These are phyloP conservation scores for Drosophila meridiana DNA, from an alignment of 2,888 invertebrate genomes.

Conservation along the genomic window DNA sequence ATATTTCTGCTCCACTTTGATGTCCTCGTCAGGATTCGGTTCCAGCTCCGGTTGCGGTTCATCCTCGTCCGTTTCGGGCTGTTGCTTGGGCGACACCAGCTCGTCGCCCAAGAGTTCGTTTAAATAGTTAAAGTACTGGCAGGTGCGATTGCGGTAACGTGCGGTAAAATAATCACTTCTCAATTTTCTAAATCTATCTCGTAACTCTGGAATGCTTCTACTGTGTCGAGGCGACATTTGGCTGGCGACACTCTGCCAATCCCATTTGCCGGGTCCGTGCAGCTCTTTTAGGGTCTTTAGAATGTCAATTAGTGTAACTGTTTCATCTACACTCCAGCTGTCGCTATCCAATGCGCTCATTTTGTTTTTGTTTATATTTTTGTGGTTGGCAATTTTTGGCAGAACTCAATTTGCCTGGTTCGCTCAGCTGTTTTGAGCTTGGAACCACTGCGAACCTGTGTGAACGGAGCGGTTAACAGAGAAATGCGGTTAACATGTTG, in stretches of 20 bases:
- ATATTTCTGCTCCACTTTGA: conserved; percentile 53
- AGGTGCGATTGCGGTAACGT: conserved; percentile 23
- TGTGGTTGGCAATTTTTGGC: not conserved
- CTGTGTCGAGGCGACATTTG: conserved; percentile 23
- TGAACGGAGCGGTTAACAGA: conserved; percentile 4
- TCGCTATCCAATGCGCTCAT: conserved; percentile 34
- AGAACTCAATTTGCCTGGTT: not conserved
- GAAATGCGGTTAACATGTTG: not conserved
- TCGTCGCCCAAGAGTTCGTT: conserved; percentile 34
- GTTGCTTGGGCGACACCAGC: not conserved
- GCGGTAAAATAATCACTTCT: conserved; percentile 38
- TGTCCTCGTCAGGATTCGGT: conserved; percentile 1
- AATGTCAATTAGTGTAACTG: conserved; percentile 35
- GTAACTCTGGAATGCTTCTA: conserved; percentile 25
- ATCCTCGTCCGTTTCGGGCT: conserved; percentile 1
- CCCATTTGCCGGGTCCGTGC: conserved; percentile 11
- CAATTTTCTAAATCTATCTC: conserved; percentile 35
- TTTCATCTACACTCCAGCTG: conserved; percentile 37
- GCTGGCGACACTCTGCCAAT: conserved; percentile 41
- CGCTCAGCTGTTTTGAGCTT: conserved; percentile 25
- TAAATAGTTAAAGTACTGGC: conserved; percentile 38
- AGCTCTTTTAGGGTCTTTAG: conserved; percentile 23
- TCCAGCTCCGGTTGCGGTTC: not conserved
- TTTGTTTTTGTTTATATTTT: conserved; percentile 25
- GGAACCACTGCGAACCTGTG: conserved; percentile 15